phyloP scores from a whole-genome alignment of 2,113 vertebrate species.

The Leptobrachium leishanense region DNA sequence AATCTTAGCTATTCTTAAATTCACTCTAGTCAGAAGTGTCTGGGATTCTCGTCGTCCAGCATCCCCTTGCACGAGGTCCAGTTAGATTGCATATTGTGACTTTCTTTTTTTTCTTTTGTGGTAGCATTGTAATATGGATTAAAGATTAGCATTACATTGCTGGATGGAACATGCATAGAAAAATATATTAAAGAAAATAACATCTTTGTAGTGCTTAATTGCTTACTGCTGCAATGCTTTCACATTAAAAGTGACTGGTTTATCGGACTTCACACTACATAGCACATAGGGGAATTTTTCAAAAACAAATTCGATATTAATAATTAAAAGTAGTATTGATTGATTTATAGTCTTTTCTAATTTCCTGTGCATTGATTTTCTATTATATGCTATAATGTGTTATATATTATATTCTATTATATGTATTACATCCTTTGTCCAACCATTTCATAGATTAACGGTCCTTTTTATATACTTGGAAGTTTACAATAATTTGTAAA shows the following conservation, averaged over 20 bases:
- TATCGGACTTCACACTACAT: background rate
- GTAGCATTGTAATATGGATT: slow-evolving; percentile 22
- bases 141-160: slow-evolving; percentile 19
- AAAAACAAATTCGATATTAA: background rate
- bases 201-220: background rate
- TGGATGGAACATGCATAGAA: background rate
- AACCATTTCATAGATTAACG: too few species aligned
- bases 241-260: background rate
- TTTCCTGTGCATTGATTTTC: too few species aligned
- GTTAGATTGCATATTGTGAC: slow-evolving; percentile 38
- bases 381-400: too few species aligned
- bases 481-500: too few species aligned
- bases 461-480: too few species aligned
- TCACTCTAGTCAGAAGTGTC: slow-evolving; percentile 43
- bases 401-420: too few species aligned
- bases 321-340: background rate
- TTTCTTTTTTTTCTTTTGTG: background rate
- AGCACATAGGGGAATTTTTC: background rate
- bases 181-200: background rate
- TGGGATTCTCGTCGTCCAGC: slow-evolving; percentile 24
- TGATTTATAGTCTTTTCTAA: too few species aligned
- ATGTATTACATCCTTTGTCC: too few species aligned
- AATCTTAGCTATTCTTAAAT: slow-evolving; percentile 47
- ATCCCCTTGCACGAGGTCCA: slow-evolving; percentile 22
- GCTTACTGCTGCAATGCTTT: background rate